These are phyloP conservation scores for Pedionomus torquatus DNA, from an alignment of 2,113 vertebrate species.

Conservation along the genomic window DNA sequence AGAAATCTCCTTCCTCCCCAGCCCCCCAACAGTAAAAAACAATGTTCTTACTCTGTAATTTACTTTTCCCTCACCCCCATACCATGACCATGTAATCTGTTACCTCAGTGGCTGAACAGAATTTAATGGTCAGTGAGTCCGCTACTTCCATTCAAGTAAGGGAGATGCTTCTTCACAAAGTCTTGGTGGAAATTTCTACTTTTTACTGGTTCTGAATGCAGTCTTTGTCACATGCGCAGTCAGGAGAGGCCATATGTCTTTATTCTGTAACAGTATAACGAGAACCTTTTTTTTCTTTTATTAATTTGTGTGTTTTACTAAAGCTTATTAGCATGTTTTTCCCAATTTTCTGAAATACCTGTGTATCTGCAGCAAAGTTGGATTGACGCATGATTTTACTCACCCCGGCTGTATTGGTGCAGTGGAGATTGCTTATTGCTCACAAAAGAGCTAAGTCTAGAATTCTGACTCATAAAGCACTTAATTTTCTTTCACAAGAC, in stretches of 20 bases:
- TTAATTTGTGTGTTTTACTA: background rate
- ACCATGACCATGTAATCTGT: background rate
- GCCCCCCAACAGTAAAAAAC: background rate
- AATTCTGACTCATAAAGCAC: background rate
- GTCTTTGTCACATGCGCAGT: background rate
- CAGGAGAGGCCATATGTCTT: background rate
- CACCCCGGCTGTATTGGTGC: background rate
- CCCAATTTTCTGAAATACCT: background rate
- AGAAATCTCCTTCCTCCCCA: background rate
- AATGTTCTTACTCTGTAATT: background rate
- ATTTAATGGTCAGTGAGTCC: background rate
- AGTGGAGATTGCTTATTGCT: background rate
- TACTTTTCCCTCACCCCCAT: background rate
- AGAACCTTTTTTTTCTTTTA: background rate
- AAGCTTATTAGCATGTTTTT: background rate
- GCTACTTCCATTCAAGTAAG: background rate
- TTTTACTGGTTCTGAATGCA: background rate
- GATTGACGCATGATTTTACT: background rate
- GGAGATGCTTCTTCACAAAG: background rate
- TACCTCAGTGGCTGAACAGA: background rate
- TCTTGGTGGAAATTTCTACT: background rate
- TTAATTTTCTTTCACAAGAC: background rate
- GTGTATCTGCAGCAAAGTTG: background rate
- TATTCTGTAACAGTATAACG: background rate
- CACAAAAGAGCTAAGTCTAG: background rate